Conservation (phyloP, 1,140 invertebrate genomes). For the Acromyrmex heyeri region DNA sequence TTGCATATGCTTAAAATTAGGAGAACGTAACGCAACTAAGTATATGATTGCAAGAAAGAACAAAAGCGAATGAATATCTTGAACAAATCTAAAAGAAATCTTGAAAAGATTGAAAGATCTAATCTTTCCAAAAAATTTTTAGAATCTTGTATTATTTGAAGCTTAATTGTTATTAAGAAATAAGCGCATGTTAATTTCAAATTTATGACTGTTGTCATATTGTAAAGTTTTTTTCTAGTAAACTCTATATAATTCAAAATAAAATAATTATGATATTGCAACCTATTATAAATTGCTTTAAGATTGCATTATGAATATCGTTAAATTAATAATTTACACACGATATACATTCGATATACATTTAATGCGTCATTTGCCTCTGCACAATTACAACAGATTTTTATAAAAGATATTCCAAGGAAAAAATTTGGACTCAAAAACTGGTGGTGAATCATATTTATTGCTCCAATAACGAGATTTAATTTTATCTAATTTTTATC, state of each 20-base stretch:
- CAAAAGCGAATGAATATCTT: background rate
- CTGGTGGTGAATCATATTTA: background rate
- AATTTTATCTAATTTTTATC: background rate
- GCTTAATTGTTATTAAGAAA: background rate
- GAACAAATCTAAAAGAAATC: background rate
- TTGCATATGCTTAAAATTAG: constrained; percentile 86
- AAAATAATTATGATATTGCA: background rate
- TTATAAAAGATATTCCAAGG: background rate
- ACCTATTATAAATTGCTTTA: background rate
- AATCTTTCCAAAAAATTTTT: background rate
- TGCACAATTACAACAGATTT: background rate
- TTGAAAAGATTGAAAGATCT: background rate
- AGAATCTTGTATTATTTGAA: background rate
- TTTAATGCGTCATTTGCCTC: background rate
- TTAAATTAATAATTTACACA: background rate
- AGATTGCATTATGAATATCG: background rate
- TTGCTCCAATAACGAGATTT: background rate
- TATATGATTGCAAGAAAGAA: background rate
- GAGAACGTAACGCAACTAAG: constrained; percentile 68
- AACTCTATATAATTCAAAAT: constrained; percentile 1
- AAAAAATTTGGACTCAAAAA: background rate
- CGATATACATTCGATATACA: background rate
- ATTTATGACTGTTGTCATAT: background rate
- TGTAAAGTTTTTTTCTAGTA: constrained; percentile 2
- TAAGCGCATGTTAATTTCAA: background rate